Base-by-base conservation (phyloP, 2,797 vertebrate genomes). In the Pteropus rufus region DNA sequence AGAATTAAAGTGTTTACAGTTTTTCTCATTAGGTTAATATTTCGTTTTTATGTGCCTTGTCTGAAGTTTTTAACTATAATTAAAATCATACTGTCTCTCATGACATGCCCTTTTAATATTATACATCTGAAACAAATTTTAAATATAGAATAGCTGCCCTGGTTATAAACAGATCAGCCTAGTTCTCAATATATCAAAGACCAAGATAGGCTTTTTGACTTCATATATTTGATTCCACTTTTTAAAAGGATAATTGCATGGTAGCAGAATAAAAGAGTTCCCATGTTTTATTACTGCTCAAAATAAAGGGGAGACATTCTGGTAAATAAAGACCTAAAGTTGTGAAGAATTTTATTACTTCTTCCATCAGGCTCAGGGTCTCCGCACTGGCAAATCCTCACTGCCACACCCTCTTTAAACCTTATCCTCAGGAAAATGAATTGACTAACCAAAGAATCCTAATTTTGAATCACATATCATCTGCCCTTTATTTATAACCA, bases 1-100 rank as follows among this genome's bases (percentile, higher is more conserved):
- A 65, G 26, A 18, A 82, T 77, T 72, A 86, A 29, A 84, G 8
- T 83, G 5, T 41, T 95, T 87, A 79, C 9, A 65, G 54, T 65
- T 95, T 92, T 93, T 77, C 67, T 75, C 72, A 80, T 70, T 84
- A 87, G n/a, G 29, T 94, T 88, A 85, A 82, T 52, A 91, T 73
- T 93, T 84, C 70, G 87, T 96, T 96, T 92, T 89, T 77, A 79
- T 41, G 34, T 87, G 16, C 4, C n/a, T 82, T 72, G 39, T 82
- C 70, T 90, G 41, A 84, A 91, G 15, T 82, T 94, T 91, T 92
- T 70, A 83, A 80, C 14, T 21, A 19, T 64, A 85, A 80, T 80
- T 90, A 75, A 95, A 95, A 65, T 81, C 82, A 69, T 41, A 95
- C n/a, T 26, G 8, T 34, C 24, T 44, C 18, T 79, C 15, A 41